A percentile compares a stretch with the other conserved stretches of the same genome.
Conservation (phyloP, 2,113 vertebrate genomes). For the Microcebus murinus region DNA sequence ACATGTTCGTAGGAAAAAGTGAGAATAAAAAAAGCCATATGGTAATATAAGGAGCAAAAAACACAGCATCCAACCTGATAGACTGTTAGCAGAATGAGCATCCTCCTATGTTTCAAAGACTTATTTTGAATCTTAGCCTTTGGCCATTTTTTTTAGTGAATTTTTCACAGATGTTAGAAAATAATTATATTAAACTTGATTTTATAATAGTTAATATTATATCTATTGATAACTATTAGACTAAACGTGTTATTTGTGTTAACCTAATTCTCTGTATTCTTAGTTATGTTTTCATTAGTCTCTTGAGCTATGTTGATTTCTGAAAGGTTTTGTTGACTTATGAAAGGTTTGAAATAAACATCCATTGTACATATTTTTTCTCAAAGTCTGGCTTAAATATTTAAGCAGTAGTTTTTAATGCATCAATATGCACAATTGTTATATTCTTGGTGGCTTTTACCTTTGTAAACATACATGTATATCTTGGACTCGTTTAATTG, state of each 20-base stretch:
- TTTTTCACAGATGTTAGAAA: background rate
- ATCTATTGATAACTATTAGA: background rate
- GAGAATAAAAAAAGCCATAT: background rate
- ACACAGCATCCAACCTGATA: background rate
- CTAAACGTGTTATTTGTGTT: background rate
- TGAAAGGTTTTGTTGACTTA: background rate
- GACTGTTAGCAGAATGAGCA: background rate
- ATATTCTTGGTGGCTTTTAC: background rate
- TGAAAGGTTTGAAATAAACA: background rate
- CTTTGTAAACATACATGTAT: background rate
- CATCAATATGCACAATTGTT: background rate
- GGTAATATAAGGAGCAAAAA: background rate
- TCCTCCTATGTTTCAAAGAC: background rate
- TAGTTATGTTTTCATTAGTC: background rate
- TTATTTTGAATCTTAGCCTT: background rate
- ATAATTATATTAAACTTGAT: background rate
- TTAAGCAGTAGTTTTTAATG: background rate
- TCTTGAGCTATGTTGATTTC: no score
- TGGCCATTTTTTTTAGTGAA: background rate
- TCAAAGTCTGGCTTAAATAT: background rate
- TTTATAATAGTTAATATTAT: background rate
- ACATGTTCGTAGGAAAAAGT: background rate
- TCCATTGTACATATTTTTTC: background rate
- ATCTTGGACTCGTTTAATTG: background rate
- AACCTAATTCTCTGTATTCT: background rate